Percentiles rank a stretch among this genome's conserved stretches.
Conservation (phyloP, 2,113 vertebrate genomes). For the Brevimyrus niger region DNA sequence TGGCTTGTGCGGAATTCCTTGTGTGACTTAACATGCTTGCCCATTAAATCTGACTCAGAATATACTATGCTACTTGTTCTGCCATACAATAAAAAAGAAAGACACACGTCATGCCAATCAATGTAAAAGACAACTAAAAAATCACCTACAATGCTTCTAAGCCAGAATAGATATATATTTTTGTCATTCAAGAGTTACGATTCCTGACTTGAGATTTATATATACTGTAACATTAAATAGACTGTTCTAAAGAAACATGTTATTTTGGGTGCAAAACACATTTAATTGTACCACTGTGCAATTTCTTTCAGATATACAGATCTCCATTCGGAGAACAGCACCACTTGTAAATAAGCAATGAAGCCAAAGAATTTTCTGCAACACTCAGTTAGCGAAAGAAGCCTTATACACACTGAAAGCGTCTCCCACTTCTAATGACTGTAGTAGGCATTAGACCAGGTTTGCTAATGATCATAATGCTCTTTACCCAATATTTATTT, state of each 20-base stretch:
- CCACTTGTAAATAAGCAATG: background rate
- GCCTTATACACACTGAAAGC: background rate
- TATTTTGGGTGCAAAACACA: background rate
- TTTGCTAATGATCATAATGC: background rate
- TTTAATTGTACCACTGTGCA: background rate
- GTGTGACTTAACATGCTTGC: background rate
- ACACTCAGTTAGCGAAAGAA: background rate
- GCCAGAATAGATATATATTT: background rate
- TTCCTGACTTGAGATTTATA: background rate
- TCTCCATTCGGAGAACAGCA: background rate
- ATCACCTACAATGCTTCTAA: background rate
- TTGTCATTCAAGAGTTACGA: background rate
- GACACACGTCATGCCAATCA: background rate
- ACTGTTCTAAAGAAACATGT: background rate
- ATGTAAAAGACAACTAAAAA: background rate
- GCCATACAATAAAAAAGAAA: background rate
- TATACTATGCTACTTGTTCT: background rate
- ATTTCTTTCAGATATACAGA: background rate
- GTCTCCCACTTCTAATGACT: background rate
- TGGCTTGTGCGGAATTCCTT: background rate
- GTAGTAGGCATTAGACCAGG: background rate
- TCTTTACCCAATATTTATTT: background rate
- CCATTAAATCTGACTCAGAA: background rate
- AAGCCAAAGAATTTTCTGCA: background rate
- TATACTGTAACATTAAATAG: background rate